phyloP scores from a whole-genome alignment of 2,888 invertebrate species.

The Lepas anatifera region DNA sequence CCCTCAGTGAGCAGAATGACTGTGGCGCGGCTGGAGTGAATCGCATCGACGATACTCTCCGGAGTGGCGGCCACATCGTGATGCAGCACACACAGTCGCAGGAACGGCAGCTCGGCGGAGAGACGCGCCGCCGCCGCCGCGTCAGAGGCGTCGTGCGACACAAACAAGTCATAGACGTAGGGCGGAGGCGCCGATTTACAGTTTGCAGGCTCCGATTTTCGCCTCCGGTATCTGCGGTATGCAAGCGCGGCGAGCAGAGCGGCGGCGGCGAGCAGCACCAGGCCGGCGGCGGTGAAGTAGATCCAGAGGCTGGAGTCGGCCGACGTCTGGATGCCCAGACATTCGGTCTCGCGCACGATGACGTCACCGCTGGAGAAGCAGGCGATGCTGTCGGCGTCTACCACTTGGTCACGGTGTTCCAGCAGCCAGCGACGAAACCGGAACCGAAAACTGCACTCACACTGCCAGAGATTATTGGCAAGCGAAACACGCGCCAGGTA shows the following conservation, averaged over 20 bases:
- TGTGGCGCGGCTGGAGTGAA: conserved; percentile 53
- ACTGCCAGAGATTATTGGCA: conserved; percentile 58
- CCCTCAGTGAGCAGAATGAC: conserved; percentile 24
- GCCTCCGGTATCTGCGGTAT: background rate
- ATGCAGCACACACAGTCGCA: conserved; percentile 61
- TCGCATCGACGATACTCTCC: conserved; percentile 61
- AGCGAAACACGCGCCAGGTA: conserved; percentile 41
- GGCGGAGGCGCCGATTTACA: background rate
- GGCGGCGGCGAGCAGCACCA: background rate
- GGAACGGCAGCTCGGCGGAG: conserved; percentile 66
- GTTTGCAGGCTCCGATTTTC: background rate
- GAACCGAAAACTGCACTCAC: conserved; percentile 56
- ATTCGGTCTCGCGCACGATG: background rate
- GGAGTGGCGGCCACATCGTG: conserved; percentile 53
- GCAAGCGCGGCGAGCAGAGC: background rate
- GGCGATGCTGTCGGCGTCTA: conserved; percentile 36
- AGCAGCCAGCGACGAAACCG: conserved; percentile 34
- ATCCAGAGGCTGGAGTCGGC: background rate
- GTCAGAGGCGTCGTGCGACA: conserved; percentile 55
- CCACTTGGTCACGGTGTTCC: conserved; percentile 43
- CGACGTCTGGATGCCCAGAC: background rate
- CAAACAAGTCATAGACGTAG: background rate
- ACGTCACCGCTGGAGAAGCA: background rate
- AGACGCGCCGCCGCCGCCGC: conserved; percentile 44
- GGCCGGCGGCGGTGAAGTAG: background rate